Conservation (phyloP, 2,113 vertebrate genomes). For the Cebidichthys violaceus region DNA sequence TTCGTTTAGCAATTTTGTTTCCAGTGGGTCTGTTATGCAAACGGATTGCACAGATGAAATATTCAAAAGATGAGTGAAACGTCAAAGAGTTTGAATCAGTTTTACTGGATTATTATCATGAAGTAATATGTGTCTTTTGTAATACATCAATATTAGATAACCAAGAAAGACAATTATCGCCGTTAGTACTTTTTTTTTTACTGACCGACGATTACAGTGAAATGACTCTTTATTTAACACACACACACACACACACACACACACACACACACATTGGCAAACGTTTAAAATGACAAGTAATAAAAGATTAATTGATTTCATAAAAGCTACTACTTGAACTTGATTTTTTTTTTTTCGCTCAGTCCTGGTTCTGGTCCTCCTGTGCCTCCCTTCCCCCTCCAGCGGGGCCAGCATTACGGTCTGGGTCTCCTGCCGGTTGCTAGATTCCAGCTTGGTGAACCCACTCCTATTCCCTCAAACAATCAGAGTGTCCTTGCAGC, state of each 20-base stretch:
- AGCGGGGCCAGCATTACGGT: too few relatives aligned
- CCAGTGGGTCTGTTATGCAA: not conserved
- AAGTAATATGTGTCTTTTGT: not conserved
- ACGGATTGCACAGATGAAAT: not conserved
- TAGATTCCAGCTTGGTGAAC: not conserved
- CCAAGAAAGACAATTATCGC: not conserved
- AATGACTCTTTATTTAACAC: too few relatives aligned
- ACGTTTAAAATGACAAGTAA: not conserved
- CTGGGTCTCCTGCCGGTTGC: too few relatives aligned
- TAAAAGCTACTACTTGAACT: not conserved
- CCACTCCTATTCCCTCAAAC: not conserved
- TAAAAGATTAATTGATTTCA: not conserved
- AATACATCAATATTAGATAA: not conserved
- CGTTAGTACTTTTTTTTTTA: not conserved
- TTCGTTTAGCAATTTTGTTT: not conserved
- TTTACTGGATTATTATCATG: not conserved
- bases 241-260: not conserved
- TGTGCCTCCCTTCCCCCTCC: too few relatives aligned
- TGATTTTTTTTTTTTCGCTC: not conserved
- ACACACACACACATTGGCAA: not conserved
- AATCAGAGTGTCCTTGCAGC: not conserved
- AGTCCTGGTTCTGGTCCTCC: too few relatives aligned
- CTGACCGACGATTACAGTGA: not conserved
- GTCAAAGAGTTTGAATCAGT: not conserved
- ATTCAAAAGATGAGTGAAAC: not conserved